Evolutionary conservation across 2,113 vertebrate genomes (phyloP).

Genomic region (Indicator maculatus): DNA sequence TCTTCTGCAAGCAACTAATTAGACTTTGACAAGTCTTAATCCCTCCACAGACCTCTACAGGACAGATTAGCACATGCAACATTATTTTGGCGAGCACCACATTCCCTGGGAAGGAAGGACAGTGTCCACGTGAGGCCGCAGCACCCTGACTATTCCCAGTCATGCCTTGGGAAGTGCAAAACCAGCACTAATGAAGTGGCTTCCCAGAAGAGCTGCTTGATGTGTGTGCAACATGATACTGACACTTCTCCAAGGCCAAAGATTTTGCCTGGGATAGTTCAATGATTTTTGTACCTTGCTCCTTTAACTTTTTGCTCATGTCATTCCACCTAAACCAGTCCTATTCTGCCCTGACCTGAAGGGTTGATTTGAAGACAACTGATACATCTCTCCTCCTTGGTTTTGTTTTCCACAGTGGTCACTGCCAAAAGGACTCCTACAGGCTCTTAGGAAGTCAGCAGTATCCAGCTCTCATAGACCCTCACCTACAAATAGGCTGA

Average conservation of each 20-base stretch:
- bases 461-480: not conserved
- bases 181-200: not conserved
- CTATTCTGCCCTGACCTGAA: fast-evolving
- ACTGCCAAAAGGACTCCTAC: fast-evolving
- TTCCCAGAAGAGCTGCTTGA: not conserved
- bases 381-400: not conserved
- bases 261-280: not conserved
- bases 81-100: not conserved
- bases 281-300: not conserved
- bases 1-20: slow-evolving; percentile 66
- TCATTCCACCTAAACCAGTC: not conserved
- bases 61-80: not conserved
- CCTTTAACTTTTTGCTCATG: not conserved
- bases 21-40: slow-evolving; percentile 57
- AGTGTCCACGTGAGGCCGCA: fast-evolving
- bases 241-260: not conserved
- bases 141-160: fast-evolving
- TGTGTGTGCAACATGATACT: not conserved
- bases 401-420: not conserved
- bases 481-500: not conserved
- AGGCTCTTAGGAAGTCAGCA: not conserved
- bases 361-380: not conserved
- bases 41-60: slow-evolving; percentile 15
- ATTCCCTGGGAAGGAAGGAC: not conserved
- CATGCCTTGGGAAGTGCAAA: not conserved